Conservation (phyloP, 2,797 vertebrate genomes). For the Peromyscus aztecus region DNA sequence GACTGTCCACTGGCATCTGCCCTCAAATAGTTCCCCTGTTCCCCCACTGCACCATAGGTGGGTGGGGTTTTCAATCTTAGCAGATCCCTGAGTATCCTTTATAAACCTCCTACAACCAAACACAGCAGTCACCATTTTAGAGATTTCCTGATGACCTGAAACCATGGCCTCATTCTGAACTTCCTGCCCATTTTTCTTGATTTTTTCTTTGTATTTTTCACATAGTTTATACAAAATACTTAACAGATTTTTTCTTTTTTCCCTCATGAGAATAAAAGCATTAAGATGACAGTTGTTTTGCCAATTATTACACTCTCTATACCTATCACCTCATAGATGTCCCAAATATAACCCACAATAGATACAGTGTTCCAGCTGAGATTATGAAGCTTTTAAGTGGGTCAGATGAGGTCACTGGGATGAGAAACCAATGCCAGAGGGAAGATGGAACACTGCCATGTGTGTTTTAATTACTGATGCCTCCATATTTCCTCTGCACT, state of each 20-base stretch:
- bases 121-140: not conserved
- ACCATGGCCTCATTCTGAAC: not conserved
- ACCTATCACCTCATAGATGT: not conserved
- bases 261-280: conserved; percentile 4
- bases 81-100: not conserved
- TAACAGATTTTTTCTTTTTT: not conserved
- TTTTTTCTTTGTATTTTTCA: not conserved
- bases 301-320: not conserved
- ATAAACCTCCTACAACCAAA: not conserved
- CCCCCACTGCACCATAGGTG: not conserved
- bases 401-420: not conserved
- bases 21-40: not conserved
- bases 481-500: not conserved
- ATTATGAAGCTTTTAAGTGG: not conserved
- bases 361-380: not conserved
- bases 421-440: not conserved
- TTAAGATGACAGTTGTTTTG: not conserved
- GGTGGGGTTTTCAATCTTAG: not conserved
- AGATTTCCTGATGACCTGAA: not conserved
- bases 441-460: not conserved
- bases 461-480: not conserved
- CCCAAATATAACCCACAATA: not conserved
- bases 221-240: not conserved
- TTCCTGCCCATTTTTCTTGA: not conserved
- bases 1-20: too few relatives aligned